phyloP scores from a whole-genome alignment of 2,888 invertebrate species.

The Thereva unica region DNA sequence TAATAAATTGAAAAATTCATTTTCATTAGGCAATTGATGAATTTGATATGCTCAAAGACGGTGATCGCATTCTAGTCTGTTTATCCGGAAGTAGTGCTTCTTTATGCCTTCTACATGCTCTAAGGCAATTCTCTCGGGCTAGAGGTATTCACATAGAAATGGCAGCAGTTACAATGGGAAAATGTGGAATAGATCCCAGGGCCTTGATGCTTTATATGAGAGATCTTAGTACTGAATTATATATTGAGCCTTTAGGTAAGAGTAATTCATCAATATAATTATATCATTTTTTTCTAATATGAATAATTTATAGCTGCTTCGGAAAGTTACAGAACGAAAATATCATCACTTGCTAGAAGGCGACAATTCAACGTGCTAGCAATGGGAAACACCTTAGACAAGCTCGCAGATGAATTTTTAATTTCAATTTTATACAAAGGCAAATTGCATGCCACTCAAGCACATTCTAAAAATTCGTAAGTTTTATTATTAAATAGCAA shows the following conservation, averaged over 20 bases:
- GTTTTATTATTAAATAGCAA: slow-evolving; percentile 44
- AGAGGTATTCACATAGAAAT: slow-evolving; percentile 76
- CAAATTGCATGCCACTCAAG: slow-evolving; percentile 76
- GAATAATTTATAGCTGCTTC: slow-evolving; percentile 61
- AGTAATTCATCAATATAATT: slow-evolving; percentile 12
- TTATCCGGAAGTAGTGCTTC: slow-evolving; percentile 84
- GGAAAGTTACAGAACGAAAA: slow-evolving; percentile 60
- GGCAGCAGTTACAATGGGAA: slow-evolving; percentile 63
- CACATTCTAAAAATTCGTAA: slow-evolving; percentile 76
- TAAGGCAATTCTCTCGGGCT: slow-evolving; percentile 79
- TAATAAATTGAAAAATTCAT: background rate
- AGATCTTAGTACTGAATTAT: slow-evolving; percentile 73
- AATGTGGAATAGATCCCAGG: slow-evolving; percentile 76
- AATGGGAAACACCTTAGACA: slow-evolving; percentile 83
- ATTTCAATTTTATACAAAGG: slow-evolving; percentile 82
- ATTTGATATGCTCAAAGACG: slow-evolving; percentile 80
- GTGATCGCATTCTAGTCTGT: slow-evolving; percentile 82
- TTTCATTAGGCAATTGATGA: slow-evolving; percentile 72
- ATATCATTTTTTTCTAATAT: slow-evolving; percentile 20
- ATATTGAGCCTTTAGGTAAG: slow-evolving; percentile 71
- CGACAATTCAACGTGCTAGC: slow-evolving; percentile 87
- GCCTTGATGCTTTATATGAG: slow-evolving; percentile 75
- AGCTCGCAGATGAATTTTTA: slow-evolving; percentile 80
- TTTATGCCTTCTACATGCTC: slow-evolving; percentile 78
- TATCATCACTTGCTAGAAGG: slow-evolving; percentile 74